Conservation (phyloP, 2,797 vertebrate species). For the Pseudomugil gertrudae region DNA sequence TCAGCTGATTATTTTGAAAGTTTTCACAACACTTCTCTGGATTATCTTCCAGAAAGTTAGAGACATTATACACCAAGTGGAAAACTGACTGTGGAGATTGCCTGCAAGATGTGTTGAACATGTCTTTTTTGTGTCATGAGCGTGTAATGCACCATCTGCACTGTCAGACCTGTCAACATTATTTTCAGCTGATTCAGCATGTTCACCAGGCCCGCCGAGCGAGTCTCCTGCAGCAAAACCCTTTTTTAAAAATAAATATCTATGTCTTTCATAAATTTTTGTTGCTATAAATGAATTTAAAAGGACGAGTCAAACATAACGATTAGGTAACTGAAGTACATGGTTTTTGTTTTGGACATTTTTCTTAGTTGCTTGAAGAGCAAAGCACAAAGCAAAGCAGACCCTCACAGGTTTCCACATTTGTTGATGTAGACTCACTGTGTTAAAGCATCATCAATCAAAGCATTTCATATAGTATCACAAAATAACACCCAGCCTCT, state of each 20-base stretch:
- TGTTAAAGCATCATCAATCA: constrained; percentile 40
- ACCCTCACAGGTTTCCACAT: constrained; percentile 12
- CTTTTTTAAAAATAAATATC: background rate
- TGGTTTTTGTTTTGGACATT: constrained; percentile 8
- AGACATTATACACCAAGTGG: too few species aligned
- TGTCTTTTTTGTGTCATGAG: background rate
- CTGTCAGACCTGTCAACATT: background rate
- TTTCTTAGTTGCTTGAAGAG: constrained; percentile 17
- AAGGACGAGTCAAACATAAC: constrained; percentile 2
- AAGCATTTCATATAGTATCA: constrained; percentile 32
- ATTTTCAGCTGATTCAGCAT: background rate
- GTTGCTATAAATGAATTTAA: background rate
- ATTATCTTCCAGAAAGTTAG: too few species aligned
- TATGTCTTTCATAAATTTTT: background rate
- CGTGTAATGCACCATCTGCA: background rate
- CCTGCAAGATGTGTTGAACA: background rate
- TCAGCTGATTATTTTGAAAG: background rate
- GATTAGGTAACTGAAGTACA: background rate
- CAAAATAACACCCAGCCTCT: constrained; percentile 49
- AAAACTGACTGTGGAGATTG: too few species aligned
- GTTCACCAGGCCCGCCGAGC: background rate
- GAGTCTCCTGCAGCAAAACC: background rate
- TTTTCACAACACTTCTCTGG: background rate
- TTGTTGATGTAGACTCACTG: constrained; percentile 29
- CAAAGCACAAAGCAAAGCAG: too few species aligned